These are phyloP conservation scores for Bos indicus DNA, from an alignment of 2,113 vertebrate genomes.

Conservation along the genomic window DNA sequence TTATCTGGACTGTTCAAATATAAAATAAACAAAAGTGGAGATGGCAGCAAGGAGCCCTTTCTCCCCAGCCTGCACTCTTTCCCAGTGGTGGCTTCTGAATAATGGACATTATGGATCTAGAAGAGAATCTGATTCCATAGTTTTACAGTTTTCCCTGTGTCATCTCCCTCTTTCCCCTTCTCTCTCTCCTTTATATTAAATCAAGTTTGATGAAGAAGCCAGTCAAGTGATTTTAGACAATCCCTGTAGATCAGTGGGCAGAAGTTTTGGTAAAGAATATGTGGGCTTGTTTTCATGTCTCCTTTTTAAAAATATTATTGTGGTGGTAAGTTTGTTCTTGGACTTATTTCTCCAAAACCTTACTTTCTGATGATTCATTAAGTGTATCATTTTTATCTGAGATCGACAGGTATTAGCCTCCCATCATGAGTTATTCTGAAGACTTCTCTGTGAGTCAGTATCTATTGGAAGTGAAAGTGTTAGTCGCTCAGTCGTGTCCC, in stretches of 20 bases:
- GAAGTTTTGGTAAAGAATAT: not conserved
- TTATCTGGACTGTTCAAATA: not conserved
- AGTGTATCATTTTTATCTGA: not conserved
- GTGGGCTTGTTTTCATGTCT: not conserved
- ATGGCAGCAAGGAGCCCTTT: no score
- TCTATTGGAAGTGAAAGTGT: not conserved
- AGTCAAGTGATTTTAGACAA: not conserved
- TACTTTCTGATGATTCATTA: not conserved
- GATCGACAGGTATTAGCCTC: not conserved
- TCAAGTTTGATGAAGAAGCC: not conserved
- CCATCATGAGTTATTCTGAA: not conserved
- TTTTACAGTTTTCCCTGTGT: not conserved
- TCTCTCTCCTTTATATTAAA: not conserved
- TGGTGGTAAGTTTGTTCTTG: not conserved
- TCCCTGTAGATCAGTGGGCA: not conserved
- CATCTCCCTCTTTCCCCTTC: fast-evolving
- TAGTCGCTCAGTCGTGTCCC: not conserved
- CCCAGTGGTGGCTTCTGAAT: not conserved
- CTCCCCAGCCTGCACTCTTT: not conserved
- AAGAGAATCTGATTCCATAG: not conserved
- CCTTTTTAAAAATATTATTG: not conserved
- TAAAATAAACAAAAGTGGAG: not conserved
- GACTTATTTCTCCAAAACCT: not conserved
- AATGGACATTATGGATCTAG: not conserved
- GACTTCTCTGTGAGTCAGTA: not conserved